phyloP scores from a whole-genome alignment of 2,888 invertebrate genomes.

The Calameuta idolon region DNA sequence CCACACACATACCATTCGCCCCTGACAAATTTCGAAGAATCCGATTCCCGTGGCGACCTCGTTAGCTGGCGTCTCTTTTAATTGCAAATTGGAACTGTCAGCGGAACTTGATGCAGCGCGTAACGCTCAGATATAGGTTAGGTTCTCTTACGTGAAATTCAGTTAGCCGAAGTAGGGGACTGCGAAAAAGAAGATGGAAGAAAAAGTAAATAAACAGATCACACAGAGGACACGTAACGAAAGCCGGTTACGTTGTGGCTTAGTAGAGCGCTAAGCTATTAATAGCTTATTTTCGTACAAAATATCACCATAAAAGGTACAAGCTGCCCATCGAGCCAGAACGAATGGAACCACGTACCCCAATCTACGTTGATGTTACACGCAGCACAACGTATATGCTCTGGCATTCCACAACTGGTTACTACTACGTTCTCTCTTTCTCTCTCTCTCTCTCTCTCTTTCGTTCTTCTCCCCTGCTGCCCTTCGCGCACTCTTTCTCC shows the following conservation, averaged over 20 bases:
- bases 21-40: neutral
- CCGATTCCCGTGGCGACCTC: neutral
- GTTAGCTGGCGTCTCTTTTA: neutral
- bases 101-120: neutral
- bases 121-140: neutral
- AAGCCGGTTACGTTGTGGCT: neutral
- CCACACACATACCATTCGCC: neutral
- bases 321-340: neutral
- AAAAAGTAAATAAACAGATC: neutral
- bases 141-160: neutral
- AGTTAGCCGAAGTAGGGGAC: neutral
- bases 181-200: neutral
- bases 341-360: neutral
- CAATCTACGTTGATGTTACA: conserved; percentile 4
- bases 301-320: neutral
- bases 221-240: neutral
- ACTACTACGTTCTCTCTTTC: conserved; percentile 24
- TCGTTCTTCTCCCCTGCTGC: conserved; percentile 12
- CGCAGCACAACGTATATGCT: conserved; percentile 15
- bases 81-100: neutral
- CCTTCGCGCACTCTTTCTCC: conserved; percentile 1
- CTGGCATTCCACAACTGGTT: conserved; percentile 44
- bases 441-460: conserved; percentile 20
- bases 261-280: neutral
- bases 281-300: neutral